These are phyloP conservation scores for Caenorhabditis virilis DNA, from an alignment of 2,888 invertebrate species.

Conservation along the genomic window DNA sequence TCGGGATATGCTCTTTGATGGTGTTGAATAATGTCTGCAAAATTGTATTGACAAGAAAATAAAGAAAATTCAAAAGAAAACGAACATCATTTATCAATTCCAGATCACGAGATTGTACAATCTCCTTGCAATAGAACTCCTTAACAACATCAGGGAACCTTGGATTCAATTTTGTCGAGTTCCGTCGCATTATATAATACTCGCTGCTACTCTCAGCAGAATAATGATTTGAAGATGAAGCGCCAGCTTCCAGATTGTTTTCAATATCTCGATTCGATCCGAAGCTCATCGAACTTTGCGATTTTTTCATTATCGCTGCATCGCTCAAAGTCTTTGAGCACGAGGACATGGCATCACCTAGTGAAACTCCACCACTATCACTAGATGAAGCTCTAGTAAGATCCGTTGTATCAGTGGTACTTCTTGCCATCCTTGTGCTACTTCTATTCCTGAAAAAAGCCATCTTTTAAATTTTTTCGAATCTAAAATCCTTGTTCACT, in stretches of 20 bases:
- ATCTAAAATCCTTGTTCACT: conserved; percentile 4
- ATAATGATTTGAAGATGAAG: conserved; percentile 6
- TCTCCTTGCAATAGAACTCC: conserved; percentile 49
- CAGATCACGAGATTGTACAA: conserved; percentile 40
- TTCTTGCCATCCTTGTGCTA: conserved; percentile 25
- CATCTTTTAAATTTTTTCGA: background rate
- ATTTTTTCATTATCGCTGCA: conserved; percentile 17
- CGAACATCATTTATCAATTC: conserved; percentile 70
- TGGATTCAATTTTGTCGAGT: conserved; percentile 22
- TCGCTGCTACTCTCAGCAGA: conserved; percentile 26
- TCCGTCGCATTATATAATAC: conserved; percentile 33
- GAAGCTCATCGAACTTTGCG: conserved; percentile 26
- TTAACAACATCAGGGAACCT: conserved; percentile 37
- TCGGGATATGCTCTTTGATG: conserved; percentile 22
- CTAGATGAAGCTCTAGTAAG: conserved; percentile 38
- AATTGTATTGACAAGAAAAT: too few species aligned
- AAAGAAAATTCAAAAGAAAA: background rate
- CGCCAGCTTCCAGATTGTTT: conserved; percentile 16
- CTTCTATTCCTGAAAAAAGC: conserved; percentile 10
- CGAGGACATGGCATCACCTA: conserved; percentile 20
- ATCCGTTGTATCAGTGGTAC: conserved; percentile 33
- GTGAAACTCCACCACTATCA: conserved; percentile 45
- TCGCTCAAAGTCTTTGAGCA: background rate
- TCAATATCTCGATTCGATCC: conserved; percentile 25
- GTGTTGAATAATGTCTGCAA: conserved; percentile 29